phyloP scores from a whole-genome alignment of 2,113 vertebrate genomes.

The Zeus faber region DNA sequence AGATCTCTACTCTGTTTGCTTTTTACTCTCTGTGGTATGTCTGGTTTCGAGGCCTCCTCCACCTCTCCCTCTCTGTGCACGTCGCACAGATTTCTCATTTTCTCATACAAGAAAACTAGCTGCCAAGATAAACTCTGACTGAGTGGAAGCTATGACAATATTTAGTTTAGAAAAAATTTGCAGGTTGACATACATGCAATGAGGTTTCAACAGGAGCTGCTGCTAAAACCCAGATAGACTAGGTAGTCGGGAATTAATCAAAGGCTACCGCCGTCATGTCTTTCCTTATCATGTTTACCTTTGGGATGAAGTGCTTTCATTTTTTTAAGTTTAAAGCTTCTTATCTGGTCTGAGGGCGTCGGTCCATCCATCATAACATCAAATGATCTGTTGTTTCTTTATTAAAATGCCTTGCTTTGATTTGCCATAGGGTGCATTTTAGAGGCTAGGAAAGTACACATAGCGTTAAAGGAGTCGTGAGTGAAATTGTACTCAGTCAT shows the following conservation, averaged over 20 bases:
- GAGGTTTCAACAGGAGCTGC: not conserved
- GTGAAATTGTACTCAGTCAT: slow-evolving; percentile 64
- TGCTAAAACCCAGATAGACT: not conserved
- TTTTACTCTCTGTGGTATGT: not conserved
- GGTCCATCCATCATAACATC: slow-evolving; percentile 5
- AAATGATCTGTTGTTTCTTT: not conserved
- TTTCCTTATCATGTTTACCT: slow-evolving; percentile 4
- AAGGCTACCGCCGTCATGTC: too few relatives aligned
- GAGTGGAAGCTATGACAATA: slow-evolving; percentile 1
- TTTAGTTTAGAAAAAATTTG: not conserved
- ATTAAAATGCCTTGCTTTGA: slow-evolving; percentile 3
- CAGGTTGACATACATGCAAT: too few relatives aligned
- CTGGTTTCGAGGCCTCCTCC: too few relatives aligned
- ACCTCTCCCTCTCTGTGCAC: not conserved
- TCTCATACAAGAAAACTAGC: not conserved
- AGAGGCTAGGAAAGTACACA: slow-evolving; percentile 15
- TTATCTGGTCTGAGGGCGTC: not conserved
- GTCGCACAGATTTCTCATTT: not conserved
- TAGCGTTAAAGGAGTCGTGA: slow-evolving; percentile 39
- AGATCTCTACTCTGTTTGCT: slow-evolving; percentile 9
- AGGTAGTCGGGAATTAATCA: too few relatives aligned
- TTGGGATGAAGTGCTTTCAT: slow-evolving; percentile 10
- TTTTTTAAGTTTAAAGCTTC: slow-evolving; percentile 23
- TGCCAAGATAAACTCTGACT: not conserved
- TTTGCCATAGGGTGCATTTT: slow-evolving; percentile 30